Base-by-base conservation (phyloP, 2,113 vertebrate species). In the Galbula dea region DNA sequence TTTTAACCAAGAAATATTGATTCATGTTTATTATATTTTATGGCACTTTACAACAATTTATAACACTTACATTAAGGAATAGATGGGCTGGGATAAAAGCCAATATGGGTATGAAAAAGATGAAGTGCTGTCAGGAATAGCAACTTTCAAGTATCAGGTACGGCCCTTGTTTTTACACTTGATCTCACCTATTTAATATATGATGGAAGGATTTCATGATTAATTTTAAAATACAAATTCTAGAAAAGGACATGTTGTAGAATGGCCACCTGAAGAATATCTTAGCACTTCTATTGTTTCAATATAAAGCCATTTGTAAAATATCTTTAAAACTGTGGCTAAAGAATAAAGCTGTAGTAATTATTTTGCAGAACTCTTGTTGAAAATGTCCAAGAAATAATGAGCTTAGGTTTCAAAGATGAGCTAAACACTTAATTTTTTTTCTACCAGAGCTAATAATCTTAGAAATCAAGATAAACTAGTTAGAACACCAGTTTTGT, bases 1-100 rank as follows among this genome's bases (percentile, higher is more conserved):
- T 98, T 98, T 98, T 96, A 97, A 98, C 97, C 96, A 97, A 97
- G 97, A 97, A 98, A 96, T 97, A 98, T 98, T 98, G 97, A 98
- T 97, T 97, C 97, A 95, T 98, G 96, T 97, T 97, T 97, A 98
- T 97, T 97, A 98, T 97, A 96, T 96, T 97, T 97, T 97, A 97
- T 96, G 96, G 95, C 95, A 97, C 96, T 97, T 97, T 97, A 95
- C 94, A 97, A 96, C 96, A 97, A 98, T 98, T 98, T 98, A 96
- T 98, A 98, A 97, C 96, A 96, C 96, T 97, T 97, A 97, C 96
- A 98, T 98, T 98, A 98, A 97, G 96, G 94, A 98, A 96, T 97
- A 97, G 97, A 98, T 97, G 96, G 97, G 80, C 97, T 2, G 80
- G 97, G 97, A 98, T 95, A 95, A 97, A 95, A 97, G 97, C 97